These are phyloP conservation scores for Albula goreensis DNA, from an alignment of 2,113 vertebrate genomes.

Conservation along the genomic window DNA sequence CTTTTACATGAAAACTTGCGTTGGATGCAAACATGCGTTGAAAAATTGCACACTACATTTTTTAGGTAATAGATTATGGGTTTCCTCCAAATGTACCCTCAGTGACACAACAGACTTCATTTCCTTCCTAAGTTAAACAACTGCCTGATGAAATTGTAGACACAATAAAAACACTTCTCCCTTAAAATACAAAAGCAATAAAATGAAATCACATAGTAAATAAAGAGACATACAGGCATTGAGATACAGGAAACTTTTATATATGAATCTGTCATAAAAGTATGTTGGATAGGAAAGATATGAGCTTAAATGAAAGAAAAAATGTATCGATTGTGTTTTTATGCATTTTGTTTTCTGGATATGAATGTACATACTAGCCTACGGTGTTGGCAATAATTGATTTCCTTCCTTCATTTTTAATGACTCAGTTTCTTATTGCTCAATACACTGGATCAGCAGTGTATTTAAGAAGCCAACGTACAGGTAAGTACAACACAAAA, in stretches of 20 bases:
- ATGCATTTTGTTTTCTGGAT: background rate
- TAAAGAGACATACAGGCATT: too few relatives aligned
- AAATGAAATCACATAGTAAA: background rate
- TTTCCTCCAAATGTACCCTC: background rate
- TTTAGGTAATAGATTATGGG: background rate
- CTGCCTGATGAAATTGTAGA: background rate
- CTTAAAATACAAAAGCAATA: background rate
- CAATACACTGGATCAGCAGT: constrained; percentile 25
- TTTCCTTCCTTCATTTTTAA: background rate
- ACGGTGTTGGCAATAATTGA: background rate
- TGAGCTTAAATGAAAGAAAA: background rate
- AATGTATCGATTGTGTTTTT: background rate
- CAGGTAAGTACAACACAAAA: background rate
- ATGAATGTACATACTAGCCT: background rate
- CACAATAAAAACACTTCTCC: background rate
- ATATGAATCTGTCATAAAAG: too few relatives aligned
- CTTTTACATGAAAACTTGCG: too few relatives aligned
- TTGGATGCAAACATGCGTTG: background rate
- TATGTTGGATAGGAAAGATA: background rate
- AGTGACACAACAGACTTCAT: background rate
- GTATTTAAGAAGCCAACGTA: constrained; percentile 47
- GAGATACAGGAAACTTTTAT: too few relatives aligned
- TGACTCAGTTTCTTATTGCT: constrained; percentile 29
- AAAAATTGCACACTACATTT: background rate
- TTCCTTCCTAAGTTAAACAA: background rate